phyloP scores from a whole-genome alignment of 92 coral and sea anemone species.

The Epizoanthus rinbou region DNA sequence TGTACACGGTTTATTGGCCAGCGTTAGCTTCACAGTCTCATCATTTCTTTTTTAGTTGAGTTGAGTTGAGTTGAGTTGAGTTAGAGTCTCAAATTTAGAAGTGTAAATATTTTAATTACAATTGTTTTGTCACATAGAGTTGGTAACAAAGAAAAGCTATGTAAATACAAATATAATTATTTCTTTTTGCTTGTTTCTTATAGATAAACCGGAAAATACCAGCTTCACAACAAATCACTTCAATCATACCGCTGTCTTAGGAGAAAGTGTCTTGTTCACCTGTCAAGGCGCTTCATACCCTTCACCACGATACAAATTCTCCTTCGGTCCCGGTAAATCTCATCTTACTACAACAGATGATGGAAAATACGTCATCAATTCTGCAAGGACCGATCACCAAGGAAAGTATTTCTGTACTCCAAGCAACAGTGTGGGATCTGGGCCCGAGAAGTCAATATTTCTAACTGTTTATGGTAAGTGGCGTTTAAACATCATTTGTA shows the following conservation, averaged over 20 bases:
- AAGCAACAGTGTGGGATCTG: conserved; percentile 7
- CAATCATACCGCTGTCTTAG: neutral
- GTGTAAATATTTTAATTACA: too few species aligned
- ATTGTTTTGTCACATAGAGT: too few species aligned
- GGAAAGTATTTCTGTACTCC: conserved; percentile 23
- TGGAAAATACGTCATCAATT: neutral
- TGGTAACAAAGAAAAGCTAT: neutral
- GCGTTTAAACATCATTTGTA: neutral
- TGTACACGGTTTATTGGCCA: too few species aligned
- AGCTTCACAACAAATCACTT: conserved; percentile 20
- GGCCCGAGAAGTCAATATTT: conserved; percentile 9
- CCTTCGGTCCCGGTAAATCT: neutral
- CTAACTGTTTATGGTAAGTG: conserved; percentile 20
- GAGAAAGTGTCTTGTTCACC: conserved; percentile 9
- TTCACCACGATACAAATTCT: neutral
- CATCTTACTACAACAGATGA: neutral
- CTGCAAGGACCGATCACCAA: neutral
- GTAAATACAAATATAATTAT: neutral
- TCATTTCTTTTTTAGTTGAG: too few species aligned
- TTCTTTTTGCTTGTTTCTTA: neutral
- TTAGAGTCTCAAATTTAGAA: too few species aligned
- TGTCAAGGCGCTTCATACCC: conserved; percentile 6
- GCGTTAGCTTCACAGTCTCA: too few species aligned
- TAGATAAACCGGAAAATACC: conserved; percentile 31
- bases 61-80: too few species aligned